Base-by-base conservation (phyloP, 2,797 vertebrate genomes). In the Benthosema pterotum region DNA sequence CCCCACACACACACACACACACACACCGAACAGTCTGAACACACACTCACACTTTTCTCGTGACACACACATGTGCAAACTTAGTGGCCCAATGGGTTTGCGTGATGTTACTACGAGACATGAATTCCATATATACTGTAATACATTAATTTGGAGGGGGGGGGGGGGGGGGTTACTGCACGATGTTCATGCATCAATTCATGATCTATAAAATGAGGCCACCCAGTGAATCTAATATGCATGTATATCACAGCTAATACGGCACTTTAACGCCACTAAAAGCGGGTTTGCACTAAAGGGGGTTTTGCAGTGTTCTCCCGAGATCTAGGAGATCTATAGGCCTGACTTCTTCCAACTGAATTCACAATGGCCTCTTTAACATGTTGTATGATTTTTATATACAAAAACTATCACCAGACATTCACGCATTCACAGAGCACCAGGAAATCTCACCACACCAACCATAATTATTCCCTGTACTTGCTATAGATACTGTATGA, bases 191-290 rank as follows among this genome's bases (percentile, higher is more conserved):
- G 47, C 28, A 65, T 57, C 54, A 65, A 28, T 51, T 49, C 25
- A 56, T 49, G 42, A 49, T 50, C 45, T 50, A 48, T 65, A 43
- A 65, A 53, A 63, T 14, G 46, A 65, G 52, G 63, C 14, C 53
- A 57, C 18, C 47, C 54, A 45, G 60, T 46, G 15, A 63, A 65
- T 51, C 14, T 12, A 43, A 25, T 57, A 42, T 65, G 63, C 38
- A 65, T 25, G 16, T 19, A 47, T 43, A 57, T 32, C 18, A 49
- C 11, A 52, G 47, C 55, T 51, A 22, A 55, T 58, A 4, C 49
- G 25, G 43, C 22, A 55, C 48, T 38, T 48, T 48, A 48, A 63
- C 48, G 22, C 5, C 19, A 46, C 50, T 55, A 38, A 55, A n/a
- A 48, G 25, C 28, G n/a, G n/a, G 52, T 22, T 48, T 50, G 25